A percentile compares a stretch with the other conserved stretches of the same genome.
Conservation (phyloP, 2,113 vertebrate genomes). For the Tringa solitaria region DNA sequence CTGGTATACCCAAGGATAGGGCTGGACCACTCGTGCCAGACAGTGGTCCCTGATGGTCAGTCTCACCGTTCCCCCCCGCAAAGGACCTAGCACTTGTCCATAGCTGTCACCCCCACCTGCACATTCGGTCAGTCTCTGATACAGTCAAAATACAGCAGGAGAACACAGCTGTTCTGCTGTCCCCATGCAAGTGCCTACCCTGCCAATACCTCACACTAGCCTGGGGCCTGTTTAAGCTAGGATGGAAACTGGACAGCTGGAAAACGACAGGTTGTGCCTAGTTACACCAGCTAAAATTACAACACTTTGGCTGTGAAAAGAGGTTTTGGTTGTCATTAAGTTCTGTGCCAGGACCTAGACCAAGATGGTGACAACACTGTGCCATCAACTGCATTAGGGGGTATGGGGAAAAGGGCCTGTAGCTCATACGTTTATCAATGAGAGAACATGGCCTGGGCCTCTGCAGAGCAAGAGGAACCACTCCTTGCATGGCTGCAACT, state of each 20-base stretch:
- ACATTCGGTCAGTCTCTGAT: no score
- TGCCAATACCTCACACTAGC: rapidly evolving
- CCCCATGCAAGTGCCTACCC: neutral
- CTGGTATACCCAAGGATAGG: rapidly evolving
- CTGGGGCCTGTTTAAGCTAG: neutral
- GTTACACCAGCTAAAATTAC: neutral
- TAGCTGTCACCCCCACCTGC: neutral
- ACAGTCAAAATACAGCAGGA: neutral
- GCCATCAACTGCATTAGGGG: neutral
- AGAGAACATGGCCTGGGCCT: neutral
- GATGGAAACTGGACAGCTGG: neutral
- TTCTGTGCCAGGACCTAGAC: neutral
- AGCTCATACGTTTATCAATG: neutral
- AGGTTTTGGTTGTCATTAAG: neutral
- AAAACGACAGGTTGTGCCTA: neutral
- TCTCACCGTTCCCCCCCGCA: neutral
- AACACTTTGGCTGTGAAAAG: neutral
- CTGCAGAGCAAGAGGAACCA: neutral
- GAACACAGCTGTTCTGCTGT: no score
- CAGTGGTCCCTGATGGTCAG: neutral
- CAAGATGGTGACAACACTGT: neutral
- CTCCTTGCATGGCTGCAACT: neutral
- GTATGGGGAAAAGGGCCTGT: neutral
- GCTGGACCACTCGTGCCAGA: neutral
- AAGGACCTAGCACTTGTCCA: neutral